Base-by-base conservation (phyloP, 2,797 vertebrate species). In the Denticeps clupeoides region DNA sequence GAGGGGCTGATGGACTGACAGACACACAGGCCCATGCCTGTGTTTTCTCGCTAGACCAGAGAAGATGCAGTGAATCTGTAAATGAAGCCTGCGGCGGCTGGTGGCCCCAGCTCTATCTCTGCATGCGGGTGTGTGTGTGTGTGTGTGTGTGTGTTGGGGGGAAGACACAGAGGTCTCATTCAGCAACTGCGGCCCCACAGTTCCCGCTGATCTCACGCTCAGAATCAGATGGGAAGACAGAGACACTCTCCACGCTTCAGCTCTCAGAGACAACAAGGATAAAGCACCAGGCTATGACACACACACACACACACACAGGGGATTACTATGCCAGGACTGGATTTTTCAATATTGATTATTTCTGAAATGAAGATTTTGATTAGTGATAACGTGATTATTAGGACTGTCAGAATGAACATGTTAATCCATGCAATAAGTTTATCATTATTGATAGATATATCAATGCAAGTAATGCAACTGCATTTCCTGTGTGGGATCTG, bases 11-110 rank as follows among this genome's bases (percentile, higher is more conserved):
- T 1, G 8, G 50, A 59, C 41, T 55, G 60, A 68, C 49, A 65
- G 48, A 68, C 64, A n/a, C n/a, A 80, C 71, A 81, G 67, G 62
- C 52, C 24, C 32, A 31, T n/a, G 49, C 74, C 69, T 82, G 78
- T 81, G 56, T 76, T 83, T 82, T 81, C 68, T 77, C 72, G 18
- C 33, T 81, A 77, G 74, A 82, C 67, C 82, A 81, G 63, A 77
- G 69, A 80, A 74, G 77, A 79, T 74, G 69, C 68, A 60, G 58
- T 60, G 51, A 55, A 57, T 57, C 59, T 64, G 55, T 57, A 75
- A 80, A 77, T 73, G 69, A 80, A 68, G 69, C 64, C 11, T 74
- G 58, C 53, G 59, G 52, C 58, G 69, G 65, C 56, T 56, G 56
- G 56, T 31, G 19, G 62, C 59, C 53, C 51, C 56, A 57, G 51